Percentiles rank a stretch among this genome's conserved stretches.
Evolutionary conservation across 2,113 vertebrate species (phyloP).

Genomic region (Chaenocephalus aceratus): DNA sequence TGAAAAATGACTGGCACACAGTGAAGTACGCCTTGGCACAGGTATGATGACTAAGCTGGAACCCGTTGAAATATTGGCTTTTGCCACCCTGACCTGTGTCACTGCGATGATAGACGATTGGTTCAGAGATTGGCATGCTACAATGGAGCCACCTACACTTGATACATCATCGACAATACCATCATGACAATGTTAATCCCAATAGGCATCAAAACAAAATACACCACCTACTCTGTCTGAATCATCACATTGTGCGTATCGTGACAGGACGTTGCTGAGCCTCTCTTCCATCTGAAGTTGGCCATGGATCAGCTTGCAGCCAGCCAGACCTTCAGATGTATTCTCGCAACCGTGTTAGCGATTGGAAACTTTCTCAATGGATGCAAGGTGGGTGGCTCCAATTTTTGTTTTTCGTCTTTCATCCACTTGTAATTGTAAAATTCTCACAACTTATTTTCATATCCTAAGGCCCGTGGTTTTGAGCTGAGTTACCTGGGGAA

Average conservation of each 20-base stretch:
- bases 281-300: slow-evolving; percentile 85
- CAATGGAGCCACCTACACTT: neutral
- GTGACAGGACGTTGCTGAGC: slow-evolving; percentile 84
- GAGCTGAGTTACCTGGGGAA: slow-evolving; percentile 87
- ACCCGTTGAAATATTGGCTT: too few relatives aligned
- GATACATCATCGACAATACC: neutral
- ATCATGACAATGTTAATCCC: neutral
- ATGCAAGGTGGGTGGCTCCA: slow-evolving; percentile 72
- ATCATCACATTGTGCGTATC: neutral
- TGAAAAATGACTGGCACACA: too few relatives aligned
- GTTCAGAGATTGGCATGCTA: neutral
- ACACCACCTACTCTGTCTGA: neutral
- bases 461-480: slow-evolving; percentile 81
- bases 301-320: slow-evolving; percentile 84
- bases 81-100: too few relatives aligned
- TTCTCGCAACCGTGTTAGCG: slow-evolving; percentile 84
- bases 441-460: neutral
- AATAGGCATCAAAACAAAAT: neutral
- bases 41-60: too few relatives aligned
- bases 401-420: neutral
- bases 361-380: slow-evolving; percentile 87
- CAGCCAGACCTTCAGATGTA: slow-evolving; percentile 83
- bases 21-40: too few relatives aligned
- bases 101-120: too few relatives aligned
- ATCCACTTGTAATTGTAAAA: neutral